Evolutionary conservation across 2,113 vertebrate species (phyloP).

Genomic region (Isurus oxyrinchus): DNA sequence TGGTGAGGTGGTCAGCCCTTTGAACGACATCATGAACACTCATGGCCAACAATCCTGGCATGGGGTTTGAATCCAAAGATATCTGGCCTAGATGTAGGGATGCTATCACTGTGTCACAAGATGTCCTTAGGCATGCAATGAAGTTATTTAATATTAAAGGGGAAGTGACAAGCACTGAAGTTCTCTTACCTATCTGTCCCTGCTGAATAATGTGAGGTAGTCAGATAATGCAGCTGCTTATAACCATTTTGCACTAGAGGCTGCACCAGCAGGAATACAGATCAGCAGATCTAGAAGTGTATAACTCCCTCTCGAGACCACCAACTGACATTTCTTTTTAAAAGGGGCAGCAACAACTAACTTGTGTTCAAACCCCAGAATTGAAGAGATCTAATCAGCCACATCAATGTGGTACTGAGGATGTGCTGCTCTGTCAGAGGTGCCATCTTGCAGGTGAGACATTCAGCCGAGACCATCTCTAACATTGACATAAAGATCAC

Average conservation of each 20-base stretch:
- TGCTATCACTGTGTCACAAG: too few relatives aligned
- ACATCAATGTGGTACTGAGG: background rate
- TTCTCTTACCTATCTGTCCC: background rate
- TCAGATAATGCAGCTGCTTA: background rate
- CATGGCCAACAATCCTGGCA: too few relatives aligned
- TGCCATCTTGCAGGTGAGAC: background rate
- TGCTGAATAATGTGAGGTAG: background rate
- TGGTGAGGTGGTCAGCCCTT: too few relatives aligned
- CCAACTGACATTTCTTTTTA: background rate
- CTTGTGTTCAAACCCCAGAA: background rate
- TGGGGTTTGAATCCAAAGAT: too few relatives aligned
- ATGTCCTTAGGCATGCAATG: background rate
- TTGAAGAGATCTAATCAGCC: background rate
- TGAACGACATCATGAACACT: too few relatives aligned
- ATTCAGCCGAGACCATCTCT: background rate
- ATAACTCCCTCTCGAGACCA: background rate
- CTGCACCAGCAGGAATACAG: background rate
- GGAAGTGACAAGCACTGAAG: background rate
- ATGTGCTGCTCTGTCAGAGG: background rate
- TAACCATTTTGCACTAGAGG: background rate
- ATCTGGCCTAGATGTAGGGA: too few relatives aligned
- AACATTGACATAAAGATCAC: background rate
- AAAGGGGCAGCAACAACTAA: background rate
- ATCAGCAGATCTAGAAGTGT: background rate
- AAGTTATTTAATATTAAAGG: background rate